These are phyloP conservation scores for Bombus impatiens DNA, from an alignment of 1,140 invertebrate species.

Conservation along the genomic window DNA sequence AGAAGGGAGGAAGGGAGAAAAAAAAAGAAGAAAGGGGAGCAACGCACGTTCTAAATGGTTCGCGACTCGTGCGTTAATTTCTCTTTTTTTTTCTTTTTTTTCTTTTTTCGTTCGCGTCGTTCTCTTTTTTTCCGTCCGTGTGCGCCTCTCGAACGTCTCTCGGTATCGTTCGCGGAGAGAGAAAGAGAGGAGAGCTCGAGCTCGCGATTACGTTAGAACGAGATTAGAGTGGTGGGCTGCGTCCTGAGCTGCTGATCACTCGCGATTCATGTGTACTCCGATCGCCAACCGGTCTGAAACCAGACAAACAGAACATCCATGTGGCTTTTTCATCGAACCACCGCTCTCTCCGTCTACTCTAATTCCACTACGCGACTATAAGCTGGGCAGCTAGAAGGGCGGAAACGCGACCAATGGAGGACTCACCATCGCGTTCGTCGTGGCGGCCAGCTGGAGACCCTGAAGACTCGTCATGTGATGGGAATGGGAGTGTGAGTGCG, in stretches of 20 bases:
- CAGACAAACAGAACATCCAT: slow-evolving; percentile 58
- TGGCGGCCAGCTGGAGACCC: slow-evolving; percentile 82
- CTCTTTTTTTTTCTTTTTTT: not conserved
- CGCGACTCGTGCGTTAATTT: not conserved
- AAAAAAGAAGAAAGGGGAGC: not conserved
- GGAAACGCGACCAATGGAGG: not conserved
- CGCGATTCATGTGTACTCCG: slow-evolving; percentile 83
- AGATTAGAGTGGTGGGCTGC: slow-evolving; percentile 74
- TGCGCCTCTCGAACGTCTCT: slow-evolving; percentile 21
- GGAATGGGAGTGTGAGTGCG: slow-evolving; percentile 81
- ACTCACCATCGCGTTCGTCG: slow-evolving; percentile 84
- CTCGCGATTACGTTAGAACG: slow-evolving; percentile 65
- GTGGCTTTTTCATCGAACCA: not conserved
- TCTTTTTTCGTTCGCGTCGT: not conserved
- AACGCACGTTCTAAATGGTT: not conserved
- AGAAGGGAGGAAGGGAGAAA: not conserved
- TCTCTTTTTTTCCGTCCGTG: slow-evolving; percentile 1
- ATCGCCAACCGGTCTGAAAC: slow-evolving; percentile 82
- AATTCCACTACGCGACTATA: not conserved
- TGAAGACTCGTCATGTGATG: slow-evolving; percentile 83
- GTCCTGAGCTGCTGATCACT: slow-evolving; percentile 73
- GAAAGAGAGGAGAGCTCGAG: slow-evolving; percentile 60
- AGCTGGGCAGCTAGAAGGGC: not conserved
- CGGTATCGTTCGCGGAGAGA: slow-evolving; percentile 36
- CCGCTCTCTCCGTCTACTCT: not conserved